Conservation (phyloP, 1,140 invertebrate genomes). For the Coenobita brevimanus region DNA sequence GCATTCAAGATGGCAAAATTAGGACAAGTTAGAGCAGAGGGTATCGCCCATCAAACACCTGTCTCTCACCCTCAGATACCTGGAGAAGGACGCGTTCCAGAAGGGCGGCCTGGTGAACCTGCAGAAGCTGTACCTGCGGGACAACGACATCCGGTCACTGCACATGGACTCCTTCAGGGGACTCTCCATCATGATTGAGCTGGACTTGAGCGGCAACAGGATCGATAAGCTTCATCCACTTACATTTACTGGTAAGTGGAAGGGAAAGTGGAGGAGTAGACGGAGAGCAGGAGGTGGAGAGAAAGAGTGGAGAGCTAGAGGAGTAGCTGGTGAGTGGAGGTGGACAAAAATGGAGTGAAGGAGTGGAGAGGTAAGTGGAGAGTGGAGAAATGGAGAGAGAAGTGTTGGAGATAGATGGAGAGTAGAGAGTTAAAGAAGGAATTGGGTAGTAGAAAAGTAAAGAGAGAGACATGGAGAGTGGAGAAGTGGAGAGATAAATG, state of each 20-base stretch:
- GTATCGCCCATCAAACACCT: background rate
- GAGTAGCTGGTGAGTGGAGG: no score
- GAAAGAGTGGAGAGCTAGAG: no score
- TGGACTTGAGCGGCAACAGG: conserved; percentile 86
- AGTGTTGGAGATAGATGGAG: background rate
- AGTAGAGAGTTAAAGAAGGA: no score
- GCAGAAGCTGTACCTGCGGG: conserved; percentile 85
- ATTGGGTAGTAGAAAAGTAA: no score
- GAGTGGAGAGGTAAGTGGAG: no score
- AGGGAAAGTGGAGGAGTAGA: no score
- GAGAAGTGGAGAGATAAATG: background rate
- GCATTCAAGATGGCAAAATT: background rate
- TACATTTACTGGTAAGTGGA: conserved; percentile 80
- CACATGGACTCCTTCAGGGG: conserved; percentile 88
- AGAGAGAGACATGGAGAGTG: background rate
- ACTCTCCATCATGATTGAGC: conserved; percentile 89
- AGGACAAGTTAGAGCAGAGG: background rate
- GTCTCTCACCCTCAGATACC: conserved; percentile 70
- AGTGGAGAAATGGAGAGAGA: no score
- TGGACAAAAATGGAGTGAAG: no score
- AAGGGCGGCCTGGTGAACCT: conserved; percentile 86
- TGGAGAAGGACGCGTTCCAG: conserved; percentile 86
- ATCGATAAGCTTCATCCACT: conserved; percentile 80
- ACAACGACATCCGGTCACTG: conserved; percentile 83
- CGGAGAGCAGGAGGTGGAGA: no score